phyloP scores from a whole-genome alignment of 2,797 vertebrate species.

The Amblyopsis hoosieri region DNA sequence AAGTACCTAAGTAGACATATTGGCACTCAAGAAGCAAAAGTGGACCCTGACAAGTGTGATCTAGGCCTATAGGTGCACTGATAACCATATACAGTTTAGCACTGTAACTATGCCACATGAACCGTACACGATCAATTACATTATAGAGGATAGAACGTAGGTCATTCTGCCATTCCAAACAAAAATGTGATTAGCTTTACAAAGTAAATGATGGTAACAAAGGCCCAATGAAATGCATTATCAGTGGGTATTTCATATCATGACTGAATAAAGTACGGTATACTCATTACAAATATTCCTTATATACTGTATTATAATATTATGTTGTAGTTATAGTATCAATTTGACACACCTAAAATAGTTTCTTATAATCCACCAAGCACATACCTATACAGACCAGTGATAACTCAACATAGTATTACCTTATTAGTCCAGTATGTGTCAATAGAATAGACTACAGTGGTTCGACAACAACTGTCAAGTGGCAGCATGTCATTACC shows the following conservation, averaged over 20 bases:
- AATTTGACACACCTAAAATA: background rate
- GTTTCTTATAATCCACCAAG: too few species aligned
- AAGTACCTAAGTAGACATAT: slow-evolving; percentile 61
- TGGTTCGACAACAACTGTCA: too few species aligned
- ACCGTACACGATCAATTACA: background rate
- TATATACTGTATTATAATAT: background rate
- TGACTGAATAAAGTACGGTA: too few species aligned
- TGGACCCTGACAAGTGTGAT: slow-evolving; percentile 20
- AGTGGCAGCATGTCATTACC: slow-evolving; percentile 44
- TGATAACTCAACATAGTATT: too few species aligned
- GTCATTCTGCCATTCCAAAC: too few species aligned
- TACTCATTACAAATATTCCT: background rate
- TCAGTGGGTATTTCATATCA: too few species aligned
- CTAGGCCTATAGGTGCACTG: background rate
- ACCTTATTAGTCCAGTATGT: too few species aligned
- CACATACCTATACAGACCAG: too few species aligned
- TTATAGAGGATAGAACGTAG: background rate
- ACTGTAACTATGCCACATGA: background rate
- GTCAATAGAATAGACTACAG: too few species aligned
- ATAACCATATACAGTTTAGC: slow-evolving; percentile 14
- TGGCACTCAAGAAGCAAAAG: slow-evolving; percentile 41
- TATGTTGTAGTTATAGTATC: background rate
- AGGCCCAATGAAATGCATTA: too few species aligned
- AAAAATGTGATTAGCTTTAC: too few species aligned
- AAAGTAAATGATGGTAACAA: too few species aligned